A percentile compares a stretch with the other conserved stretches of the same genome.
These are phyloP conservation scores for Trissolcus brochymenae DNA, from an alignment of 2,888 invertebrate genomes.

Conservation along the genomic window DNA sequence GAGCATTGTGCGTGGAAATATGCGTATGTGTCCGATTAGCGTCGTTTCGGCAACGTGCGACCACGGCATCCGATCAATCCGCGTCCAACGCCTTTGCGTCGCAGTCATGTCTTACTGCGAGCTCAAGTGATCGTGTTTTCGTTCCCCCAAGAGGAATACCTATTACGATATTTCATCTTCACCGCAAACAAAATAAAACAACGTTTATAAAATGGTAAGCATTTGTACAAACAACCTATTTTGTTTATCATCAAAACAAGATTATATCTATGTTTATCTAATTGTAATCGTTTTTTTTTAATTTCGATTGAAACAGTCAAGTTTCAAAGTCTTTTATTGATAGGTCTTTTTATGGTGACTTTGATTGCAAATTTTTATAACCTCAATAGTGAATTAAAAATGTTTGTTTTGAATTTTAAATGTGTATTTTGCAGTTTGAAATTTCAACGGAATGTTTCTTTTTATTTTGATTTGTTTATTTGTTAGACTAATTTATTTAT, in stretches of 20 bases:
- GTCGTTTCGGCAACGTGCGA: conserved; percentile 39
- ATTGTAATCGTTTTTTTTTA: too few species aligned
- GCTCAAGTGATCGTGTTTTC: conserved; percentile 14
- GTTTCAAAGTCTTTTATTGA: neutral
- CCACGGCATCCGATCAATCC: conserved; percentile 1
- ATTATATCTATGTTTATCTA: too few species aligned
- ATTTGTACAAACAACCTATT: too few species aligned
- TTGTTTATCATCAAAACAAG: too few species aligned
- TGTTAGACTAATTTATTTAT: neutral
- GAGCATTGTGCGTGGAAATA: conserved; percentile 25
- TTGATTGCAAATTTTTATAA: neutral
- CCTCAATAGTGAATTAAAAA: neutral
- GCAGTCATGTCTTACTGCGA: conserved; percentile 3
- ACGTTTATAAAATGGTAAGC: conserved; percentile 23
- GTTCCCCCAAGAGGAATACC: conserved; percentile 3
- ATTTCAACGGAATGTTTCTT: neutral
- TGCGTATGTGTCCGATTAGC: conserved; percentile 10
- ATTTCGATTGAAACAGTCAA: too few species aligned
- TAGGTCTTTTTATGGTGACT: neutral
- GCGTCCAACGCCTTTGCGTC: conserved; percentile 4
- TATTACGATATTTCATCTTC: neutral
- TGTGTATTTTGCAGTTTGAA: neutral
- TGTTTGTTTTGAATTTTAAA: neutral
- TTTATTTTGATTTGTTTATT: too few species aligned
- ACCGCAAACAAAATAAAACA: neutral